phyloP scores from a whole-genome alignment of 2,888 invertebrate genomes.

The Erebia ligea region DNA sequence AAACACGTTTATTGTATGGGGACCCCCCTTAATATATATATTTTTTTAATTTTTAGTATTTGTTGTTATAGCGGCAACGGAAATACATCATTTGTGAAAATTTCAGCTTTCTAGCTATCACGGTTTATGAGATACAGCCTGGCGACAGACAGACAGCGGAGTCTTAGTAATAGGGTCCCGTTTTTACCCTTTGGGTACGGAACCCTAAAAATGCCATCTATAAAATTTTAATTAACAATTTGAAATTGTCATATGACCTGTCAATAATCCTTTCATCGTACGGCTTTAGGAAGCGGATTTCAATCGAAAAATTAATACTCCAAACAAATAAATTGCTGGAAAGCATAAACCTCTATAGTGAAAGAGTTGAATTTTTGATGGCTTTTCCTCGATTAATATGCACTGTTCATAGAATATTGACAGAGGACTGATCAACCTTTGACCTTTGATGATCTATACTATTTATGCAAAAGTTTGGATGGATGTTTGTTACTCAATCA shows the following conservation, averaged over 20 bases:
- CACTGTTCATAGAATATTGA: neutral
- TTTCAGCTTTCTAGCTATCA: too few species aligned
- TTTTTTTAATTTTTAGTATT: too few species aligned
- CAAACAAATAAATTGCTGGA: conserved; percentile 7
- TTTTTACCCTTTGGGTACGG: too few species aligned
- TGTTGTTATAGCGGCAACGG: too few species aligned
- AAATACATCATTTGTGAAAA: too few species aligned
- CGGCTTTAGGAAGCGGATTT: conserved; percentile 22
- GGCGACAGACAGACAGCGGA: too few species aligned
- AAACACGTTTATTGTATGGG: too few species aligned
- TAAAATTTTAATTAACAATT: neutral
- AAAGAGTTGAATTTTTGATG: neutral
- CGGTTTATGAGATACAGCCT: too few species aligned
- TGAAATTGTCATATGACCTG: conserved; percentile 11
- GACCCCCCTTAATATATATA: too few species aligned
- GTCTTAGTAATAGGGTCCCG: too few species aligned
- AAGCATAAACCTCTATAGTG: neutral
- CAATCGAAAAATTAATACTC: conserved; percentile 15
- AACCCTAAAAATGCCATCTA: neutral
- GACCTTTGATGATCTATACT: neutral
- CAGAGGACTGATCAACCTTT: neutral
- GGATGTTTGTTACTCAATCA: too few species aligned
- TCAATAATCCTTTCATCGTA: conserved; percentile 14
- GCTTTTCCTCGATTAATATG: neutral
- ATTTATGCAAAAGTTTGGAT: too few species aligned